A percentile compares a stretch with the other conserved stretches of the same genome.
These are phyloP conservation scores for Panagrolaimus sp. DNA, from an alignment of 1,140 invertebrate genomes.

Conservation along the genomic window DNA sequence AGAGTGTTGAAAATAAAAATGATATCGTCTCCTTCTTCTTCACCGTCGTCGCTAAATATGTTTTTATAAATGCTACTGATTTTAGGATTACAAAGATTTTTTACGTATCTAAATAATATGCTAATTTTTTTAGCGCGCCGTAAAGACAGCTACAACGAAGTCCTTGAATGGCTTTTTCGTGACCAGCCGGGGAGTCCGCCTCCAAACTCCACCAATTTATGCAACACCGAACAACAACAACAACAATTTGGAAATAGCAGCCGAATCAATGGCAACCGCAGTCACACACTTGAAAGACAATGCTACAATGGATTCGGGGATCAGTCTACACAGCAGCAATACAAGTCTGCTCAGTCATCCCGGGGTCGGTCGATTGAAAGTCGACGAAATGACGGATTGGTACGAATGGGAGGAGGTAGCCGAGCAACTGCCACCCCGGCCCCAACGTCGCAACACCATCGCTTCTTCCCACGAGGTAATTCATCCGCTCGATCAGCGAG, in stretches of 20 bases:
- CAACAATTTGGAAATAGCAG: background rate
- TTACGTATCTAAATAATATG: constrained; percentile 26
- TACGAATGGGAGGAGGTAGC: background rate
- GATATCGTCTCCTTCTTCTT: constrained; percentile 23
- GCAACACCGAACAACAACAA: constrained; percentile 23
- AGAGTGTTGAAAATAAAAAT: background rate
- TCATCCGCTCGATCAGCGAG: background rate
- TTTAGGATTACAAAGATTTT: constrained; percentile 20
- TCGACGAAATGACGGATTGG: background rate
- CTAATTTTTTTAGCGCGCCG: constrained; percentile 36
- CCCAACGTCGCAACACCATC: background rate
- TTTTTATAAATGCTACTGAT: background rate
- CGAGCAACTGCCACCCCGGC: background rate
- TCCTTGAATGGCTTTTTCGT: constrained; percentile 52
- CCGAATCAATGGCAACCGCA: constrained; percentile 13
- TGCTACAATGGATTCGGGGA: constrained; percentile 10
- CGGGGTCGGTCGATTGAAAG: background rate
- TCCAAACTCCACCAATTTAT: constrained; percentile 17
- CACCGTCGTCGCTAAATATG: background rate
- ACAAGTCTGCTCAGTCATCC: background rate
- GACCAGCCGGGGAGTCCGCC: constrained; percentile 45
- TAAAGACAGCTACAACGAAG: constrained; percentile 50
- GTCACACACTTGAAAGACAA: background rate
- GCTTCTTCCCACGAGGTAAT: background rate
- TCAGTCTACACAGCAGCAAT: constrained; percentile 1